Percentiles rank a stretch among this genome's conserved stretches.
These are phyloP conservation scores for Antheraea mylitta DNA, from an alignment of 1,140 invertebrate genomes.

Conservation along the genomic window DNA sequence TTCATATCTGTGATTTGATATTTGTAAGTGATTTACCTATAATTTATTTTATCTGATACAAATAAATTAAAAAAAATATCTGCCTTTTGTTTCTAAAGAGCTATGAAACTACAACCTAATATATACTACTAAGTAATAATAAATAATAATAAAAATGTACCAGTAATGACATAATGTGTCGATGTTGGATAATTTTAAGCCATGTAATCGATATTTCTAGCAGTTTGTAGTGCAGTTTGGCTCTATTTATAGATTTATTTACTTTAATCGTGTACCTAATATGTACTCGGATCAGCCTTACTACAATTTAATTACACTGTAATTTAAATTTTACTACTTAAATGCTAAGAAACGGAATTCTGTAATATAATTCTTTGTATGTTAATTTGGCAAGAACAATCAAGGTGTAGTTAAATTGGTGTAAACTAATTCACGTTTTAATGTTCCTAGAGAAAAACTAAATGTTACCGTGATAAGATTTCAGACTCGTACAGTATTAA, in stretches of 20 bases:
- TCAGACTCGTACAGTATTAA: neutral
- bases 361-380: conserved; percentile 10
- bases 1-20: conserved; percentile 75
- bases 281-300: conserved; percentile 18
- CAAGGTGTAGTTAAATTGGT: no score
- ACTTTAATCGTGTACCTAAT: conserved; percentile 39
- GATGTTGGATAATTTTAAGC: conserved; percentile 31
- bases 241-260: conserved; percentile 30
- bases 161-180: conserved; percentile 33
- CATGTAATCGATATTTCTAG: neutral
- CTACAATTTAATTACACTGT: conserved; percentile 19
- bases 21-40: conserved; percentile 47
- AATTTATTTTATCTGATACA: conserved; percentile 48
- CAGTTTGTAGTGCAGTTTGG: conserved; percentile 6
- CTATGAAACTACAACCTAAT: no score
- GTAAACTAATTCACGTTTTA: conserved; percentile 13
- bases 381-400: conserved; percentile 7
- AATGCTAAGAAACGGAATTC: conserved; percentile 2
- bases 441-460: conserved; percentile 19
- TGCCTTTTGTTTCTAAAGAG: no score
- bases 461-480: no score
- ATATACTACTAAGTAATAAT: no score
- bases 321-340: conserved; percentile 17
- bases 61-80: neutral
- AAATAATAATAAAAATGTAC: neutral